phyloP scores from a whole-genome alignment of 2,888 invertebrate genomes.

The Trichacis sp. region DNA sequence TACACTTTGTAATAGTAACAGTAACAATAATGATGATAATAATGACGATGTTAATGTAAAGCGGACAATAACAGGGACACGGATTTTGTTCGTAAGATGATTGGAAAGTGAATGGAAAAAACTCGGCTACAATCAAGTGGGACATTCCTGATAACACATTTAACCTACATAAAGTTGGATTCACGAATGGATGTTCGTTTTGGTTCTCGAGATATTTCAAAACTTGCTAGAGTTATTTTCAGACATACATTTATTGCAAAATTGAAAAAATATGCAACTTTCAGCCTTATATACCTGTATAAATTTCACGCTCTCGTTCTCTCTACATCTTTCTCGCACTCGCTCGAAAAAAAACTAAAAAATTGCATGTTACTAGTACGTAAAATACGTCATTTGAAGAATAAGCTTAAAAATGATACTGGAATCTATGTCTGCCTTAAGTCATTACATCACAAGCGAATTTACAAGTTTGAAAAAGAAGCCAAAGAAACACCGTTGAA shows the following conservation, averaged over 20 bases:
- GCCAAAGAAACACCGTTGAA: conserved; percentile 32
- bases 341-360: background rate
- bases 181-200: too few relatives aligned
- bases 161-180: too few relatives aligned
- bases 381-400: background rate
- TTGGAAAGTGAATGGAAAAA: too few relatives aligned
- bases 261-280: conserved; percentile 6
- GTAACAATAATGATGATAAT: conserved; percentile 1
- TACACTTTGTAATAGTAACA: background rate
- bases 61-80: background rate
- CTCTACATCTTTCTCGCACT: conserved; percentile 1
- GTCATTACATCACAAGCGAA: background rate
- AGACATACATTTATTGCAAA: conserved; percentile 3
- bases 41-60: too few relatives aligned
- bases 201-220: too few relatives aligned
- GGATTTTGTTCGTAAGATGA: too few relatives aligned
- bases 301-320: background rate
- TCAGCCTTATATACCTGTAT: conserved; percentile 1
- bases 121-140: too few relatives aligned
- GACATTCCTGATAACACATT: too few relatives aligned
- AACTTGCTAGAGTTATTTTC: too few relatives aligned
- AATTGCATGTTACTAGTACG: background rate
- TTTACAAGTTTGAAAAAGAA: conserved; percentile 18
- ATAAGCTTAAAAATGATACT: background rate
- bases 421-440: background rate